Percentiles rank a stretch among this genome's conserved stretches.
These are phyloP conservation scores for Dyspetes luteomarginatus DNA, from an alignment of 2,888 invertebrate species.

Conservation along the genomic window DNA sequence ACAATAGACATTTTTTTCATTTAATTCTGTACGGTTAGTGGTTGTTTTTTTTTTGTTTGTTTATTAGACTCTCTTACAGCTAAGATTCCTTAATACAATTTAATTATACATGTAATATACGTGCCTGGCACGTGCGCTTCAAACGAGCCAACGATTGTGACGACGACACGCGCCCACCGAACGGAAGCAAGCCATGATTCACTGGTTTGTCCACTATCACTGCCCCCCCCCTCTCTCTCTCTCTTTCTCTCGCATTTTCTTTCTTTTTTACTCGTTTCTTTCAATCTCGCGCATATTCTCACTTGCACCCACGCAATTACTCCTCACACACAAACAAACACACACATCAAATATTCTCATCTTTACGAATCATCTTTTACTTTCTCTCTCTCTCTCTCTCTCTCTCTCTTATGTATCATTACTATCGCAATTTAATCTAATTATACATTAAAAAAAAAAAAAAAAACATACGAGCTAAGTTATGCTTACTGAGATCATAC, in stretches of 20 bases:
- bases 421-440: conserved; percentile 58
- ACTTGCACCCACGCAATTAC: conserved; percentile 43
- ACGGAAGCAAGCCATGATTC: conserved; percentile 74
- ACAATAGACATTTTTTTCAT: conserved; percentile 78
- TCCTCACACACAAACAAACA: conserved; percentile 8
- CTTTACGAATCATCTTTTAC: conserved; percentile 38
- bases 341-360: conserved; percentile 26
- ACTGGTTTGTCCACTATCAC: conserved; percentile 71
- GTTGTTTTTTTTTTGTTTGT: conserved; percentile 51
- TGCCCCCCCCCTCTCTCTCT: conserved; percentile 14
- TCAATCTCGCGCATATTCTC: conserved; percentile 43
- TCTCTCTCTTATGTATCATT: conserved; percentile 7
- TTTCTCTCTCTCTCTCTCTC: conserved; percentile 15
- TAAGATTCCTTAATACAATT: conserved; percentile 54
- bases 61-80: conserved; percentile 80
- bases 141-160: conserved; percentile 70
- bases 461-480: conserved; percentile 80
- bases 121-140: conserved; percentile 41
- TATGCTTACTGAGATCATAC: conserved; percentile 83
- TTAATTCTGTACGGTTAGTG: conserved; percentile 78
- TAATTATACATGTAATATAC: conserved; percentile 64
- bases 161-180: conserved; percentile 68
- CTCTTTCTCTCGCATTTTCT: conserved; percentile 42
- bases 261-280: conserved; percentile 21
- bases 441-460: conserved; percentile 79